Evolutionary conservation across 2,113 vertebrate species (phyloP).

Genomic region (Notechis scutatus): DNA sequence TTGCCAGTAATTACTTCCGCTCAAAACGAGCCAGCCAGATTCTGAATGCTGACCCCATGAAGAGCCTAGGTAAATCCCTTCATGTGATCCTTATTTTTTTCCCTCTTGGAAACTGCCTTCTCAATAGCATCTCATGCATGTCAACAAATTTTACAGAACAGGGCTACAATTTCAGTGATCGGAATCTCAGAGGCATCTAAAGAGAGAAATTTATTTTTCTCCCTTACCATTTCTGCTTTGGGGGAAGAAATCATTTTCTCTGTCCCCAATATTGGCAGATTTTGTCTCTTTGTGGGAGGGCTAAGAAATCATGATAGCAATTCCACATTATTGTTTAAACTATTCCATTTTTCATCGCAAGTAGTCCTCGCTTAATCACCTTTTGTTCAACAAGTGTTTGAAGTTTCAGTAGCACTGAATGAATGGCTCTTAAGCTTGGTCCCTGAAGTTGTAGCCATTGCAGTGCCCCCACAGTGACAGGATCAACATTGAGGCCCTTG

Average conservation of each 20-base stretch:
- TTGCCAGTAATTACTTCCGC: conserved; percentile 83
- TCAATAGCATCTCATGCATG: background rate
- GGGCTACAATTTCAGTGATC: background rate
- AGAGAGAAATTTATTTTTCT: background rate
- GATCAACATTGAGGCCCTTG: background rate
- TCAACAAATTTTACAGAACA: background rate
- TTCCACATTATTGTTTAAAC: background rate
- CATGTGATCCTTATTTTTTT: background rate
- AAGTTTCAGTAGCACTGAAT: background rate
- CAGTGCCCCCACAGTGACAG: background rate
- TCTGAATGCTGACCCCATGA: conserved; percentile 63
- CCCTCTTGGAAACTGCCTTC: background rate
- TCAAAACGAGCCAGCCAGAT: conserved; percentile 73
- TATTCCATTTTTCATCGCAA: background rate
- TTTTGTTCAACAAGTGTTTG: background rate
- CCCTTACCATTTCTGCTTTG: background rate
- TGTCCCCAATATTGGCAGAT: background rate
- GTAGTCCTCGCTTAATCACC: background rate
- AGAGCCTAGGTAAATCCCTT: conserved; percentile 61
- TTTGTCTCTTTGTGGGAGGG: background rate
- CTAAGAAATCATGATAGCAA: background rate
- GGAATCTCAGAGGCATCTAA: background rate
- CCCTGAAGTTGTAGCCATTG: background rate
- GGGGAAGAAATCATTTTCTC: background rate
- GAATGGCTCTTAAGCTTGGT: background rate